Conservation (phyloP, 2,888 invertebrate species). For the Sturmia bella region DNA sequence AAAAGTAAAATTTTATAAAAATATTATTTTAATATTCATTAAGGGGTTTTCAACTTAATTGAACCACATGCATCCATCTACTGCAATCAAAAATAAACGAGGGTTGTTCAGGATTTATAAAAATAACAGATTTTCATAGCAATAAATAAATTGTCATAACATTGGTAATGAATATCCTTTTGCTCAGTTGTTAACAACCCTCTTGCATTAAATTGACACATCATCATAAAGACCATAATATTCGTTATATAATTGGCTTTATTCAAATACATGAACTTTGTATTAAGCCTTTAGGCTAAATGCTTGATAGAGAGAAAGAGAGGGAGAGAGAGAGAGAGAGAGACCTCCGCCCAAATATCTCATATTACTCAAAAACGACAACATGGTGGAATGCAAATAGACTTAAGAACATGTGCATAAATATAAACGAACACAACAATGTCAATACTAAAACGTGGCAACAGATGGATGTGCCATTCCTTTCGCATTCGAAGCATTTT, state of each 20-base stretch:
- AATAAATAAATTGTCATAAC: background rate
- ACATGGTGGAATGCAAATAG: conserved; percentile 20
- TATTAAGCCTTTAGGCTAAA: conserved; percentile 36
- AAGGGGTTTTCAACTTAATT: conserved; percentile 54
- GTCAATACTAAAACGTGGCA: conserved; percentile 23
- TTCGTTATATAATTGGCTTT: conserved; percentile 54
- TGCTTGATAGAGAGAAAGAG: background rate
- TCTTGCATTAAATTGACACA: background rate
- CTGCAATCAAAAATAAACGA: background rate
- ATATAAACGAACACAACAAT: conserved; percentile 26
- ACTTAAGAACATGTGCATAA: conserved; percentile 23
- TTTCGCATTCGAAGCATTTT: no score
- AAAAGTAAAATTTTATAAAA: conserved; percentile 63
- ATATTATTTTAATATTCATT: conserved; percentile 67
- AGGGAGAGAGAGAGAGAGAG: no score
- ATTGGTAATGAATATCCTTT: background rate
- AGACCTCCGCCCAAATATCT: background rate
- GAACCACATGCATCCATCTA: conserved; percentile 34
- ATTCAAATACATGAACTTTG: conserved; percentile 31
- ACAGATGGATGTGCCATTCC: conserved; percentile 39
- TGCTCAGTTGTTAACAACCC: background rate
- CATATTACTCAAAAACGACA: conserved; percentile 5
- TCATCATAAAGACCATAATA: background rate
- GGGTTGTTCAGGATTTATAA: background rate
- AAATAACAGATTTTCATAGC: no score